Conservation (phyloP, 2,888 invertebrate genomes). For the Callyntrura sp. region DNA sequence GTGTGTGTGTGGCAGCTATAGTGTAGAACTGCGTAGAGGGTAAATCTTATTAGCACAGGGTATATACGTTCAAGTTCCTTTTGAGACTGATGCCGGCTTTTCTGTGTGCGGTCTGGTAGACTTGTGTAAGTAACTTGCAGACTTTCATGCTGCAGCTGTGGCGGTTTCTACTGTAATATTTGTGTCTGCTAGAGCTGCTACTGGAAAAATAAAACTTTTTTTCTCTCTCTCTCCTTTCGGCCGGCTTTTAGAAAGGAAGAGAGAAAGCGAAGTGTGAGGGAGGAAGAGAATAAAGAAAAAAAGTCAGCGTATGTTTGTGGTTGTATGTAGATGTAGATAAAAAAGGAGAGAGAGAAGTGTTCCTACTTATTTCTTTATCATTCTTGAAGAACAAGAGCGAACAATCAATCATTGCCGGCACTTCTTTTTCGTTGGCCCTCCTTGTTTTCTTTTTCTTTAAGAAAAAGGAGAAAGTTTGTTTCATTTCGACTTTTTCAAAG, state of each 20-base stretch:
- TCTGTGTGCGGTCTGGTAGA: neutral
- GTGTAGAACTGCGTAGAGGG: too few species aligned
- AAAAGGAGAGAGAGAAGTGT: conserved; percentile 56
- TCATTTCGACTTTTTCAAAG: conserved; percentile 46
- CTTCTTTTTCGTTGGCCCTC: too few species aligned
- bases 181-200: neutral
- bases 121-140: neutral
- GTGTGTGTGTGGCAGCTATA: neutral
- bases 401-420: conserved; percentile 72
- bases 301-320: neutral
- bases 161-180: too few species aligned
- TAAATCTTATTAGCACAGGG: too few species aligned
- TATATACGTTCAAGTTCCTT: too few species aligned
- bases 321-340: conserved; percentile 16
- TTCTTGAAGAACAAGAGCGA: conserved; percentile 49
- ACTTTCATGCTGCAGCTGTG: conserved; percentile 16
- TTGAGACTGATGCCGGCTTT: too few species aligned
- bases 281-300: conserved; percentile 37
- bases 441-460: conserved; percentile 37
- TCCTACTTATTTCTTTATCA: conserved; percentile 57
- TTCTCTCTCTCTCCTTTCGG: too few species aligned
- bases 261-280: conserved; percentile 31
- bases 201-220: conserved; percentile 36
- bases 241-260: too few species aligned
- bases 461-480: conserved; percentile 33